phyloP scores from a whole-genome alignment of 2,888 invertebrate species.

The Dusona sp. region DNA sequence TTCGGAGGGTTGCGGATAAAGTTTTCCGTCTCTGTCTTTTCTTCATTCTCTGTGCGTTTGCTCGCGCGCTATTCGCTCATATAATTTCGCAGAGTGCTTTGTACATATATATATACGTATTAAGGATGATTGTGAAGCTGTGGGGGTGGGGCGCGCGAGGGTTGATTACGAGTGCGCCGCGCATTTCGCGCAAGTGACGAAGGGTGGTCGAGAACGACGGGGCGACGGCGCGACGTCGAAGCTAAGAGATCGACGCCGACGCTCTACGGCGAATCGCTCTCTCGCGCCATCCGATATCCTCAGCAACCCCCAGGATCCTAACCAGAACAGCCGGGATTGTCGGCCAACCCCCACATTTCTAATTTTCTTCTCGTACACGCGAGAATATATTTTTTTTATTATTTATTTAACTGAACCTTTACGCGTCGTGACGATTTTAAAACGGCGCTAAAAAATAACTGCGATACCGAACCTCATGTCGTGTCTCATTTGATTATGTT shows the following conservation, averaged over 20 bases:
- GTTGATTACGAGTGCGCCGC: constrained; percentile 64
- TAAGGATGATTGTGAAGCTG: constrained; percentile 10
- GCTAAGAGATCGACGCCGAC: constrained; percentile 61
- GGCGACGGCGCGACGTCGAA: constrained; percentile 59
- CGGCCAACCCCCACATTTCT: constrained; percentile 54
- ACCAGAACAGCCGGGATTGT: constrained; percentile 62
- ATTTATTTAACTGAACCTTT: constrained; percentile 27
- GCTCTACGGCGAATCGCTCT: constrained; percentile 40
- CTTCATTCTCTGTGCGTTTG: constrained; percentile 17
- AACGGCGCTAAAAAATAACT: not conserved
- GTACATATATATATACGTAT: not conserved
- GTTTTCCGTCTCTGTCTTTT: constrained; percentile 19
- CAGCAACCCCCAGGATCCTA: constrained; percentile 62
- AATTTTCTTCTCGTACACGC: constrained; percentile 40
- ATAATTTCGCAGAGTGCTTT: constrained; percentile 50
- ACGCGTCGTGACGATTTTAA: constrained; percentile 19
- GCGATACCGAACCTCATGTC: not conserved
- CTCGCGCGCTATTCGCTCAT: constrained; percentile 33
- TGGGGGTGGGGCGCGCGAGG: constrained; percentile 44
- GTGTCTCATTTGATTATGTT: not conserved
- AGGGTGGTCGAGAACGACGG: constrained; percentile 53
- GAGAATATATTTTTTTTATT: constrained; percentile 40
- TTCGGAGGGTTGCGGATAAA: constrained; percentile 30
- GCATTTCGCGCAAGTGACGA: constrained; percentile 66
- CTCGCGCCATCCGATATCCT: constrained; percentile 53